These are phyloP conservation scores for Ctenopoma multispine DNA, from an alignment of 2,797 vertebrate species.

Conservation along the genomic window DNA sequence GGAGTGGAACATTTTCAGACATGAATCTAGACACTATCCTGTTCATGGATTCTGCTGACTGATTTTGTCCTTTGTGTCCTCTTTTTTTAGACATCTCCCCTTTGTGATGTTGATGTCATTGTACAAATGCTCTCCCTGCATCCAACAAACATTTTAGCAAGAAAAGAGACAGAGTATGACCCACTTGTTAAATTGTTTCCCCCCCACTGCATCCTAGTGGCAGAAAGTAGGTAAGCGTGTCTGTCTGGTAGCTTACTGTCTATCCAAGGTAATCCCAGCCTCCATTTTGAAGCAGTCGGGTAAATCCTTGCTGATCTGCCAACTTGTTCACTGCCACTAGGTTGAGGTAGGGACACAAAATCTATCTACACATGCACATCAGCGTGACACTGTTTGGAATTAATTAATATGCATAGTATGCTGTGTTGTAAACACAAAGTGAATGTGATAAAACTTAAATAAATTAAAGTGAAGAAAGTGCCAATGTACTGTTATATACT, in stretches of 20 bases:
- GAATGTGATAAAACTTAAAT: too few relatives aligned
- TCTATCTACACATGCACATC: slow-evolving; percentile 16
- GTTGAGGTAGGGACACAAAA: slow-evolving; percentile 13
- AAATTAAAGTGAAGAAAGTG: too few relatives aligned
- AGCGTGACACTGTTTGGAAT: neutral
- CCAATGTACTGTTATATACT: neutral
- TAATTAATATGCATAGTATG: neutral
- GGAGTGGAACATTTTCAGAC: neutral
- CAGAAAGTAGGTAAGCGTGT: slow-evolving; percentile 72
- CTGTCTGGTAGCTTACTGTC: slow-evolving; percentile 54
- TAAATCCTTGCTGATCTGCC: slow-evolving; percentile 71
- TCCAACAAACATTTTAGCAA: slow-evolving; percentile 28
- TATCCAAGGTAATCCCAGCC: slow-evolving; percentile 58
- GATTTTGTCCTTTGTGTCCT: slow-evolving; percentile 16
- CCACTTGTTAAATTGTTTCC: slow-evolving; percentile 38
- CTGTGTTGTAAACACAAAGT: too few relatives aligned
- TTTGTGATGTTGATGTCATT: neutral
- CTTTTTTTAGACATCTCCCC: slow-evolving; percentile 2
- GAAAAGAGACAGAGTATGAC: slow-evolving; percentile 55
- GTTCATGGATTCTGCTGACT: slow-evolving; percentile 19
- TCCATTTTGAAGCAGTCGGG: slow-evolving; percentile 54
- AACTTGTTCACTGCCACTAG: slow-evolving; percentile 26
- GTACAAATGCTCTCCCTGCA: slow-evolving; percentile 11
- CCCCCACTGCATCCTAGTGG: slow-evolving; percentile 16
- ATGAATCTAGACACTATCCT: neutral